Conservation (phyloP, 2,888 invertebrate species). For the Perizoma affinitatum region DNA sequence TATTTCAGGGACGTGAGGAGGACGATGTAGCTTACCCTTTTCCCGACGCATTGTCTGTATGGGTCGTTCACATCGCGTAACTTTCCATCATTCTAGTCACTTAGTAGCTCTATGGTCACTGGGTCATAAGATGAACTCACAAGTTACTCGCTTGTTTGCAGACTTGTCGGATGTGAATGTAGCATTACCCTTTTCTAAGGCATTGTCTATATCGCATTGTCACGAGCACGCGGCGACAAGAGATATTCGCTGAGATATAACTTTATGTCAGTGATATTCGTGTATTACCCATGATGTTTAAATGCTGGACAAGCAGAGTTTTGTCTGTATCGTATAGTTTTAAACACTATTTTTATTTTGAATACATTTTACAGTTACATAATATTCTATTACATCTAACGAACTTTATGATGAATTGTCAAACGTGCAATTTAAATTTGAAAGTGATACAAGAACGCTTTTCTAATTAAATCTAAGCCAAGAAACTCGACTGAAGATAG, state of each 20-base stretch:
- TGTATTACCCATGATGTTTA: conserved; percentile 52
- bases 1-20: conserved; percentile 81
- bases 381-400: no score
- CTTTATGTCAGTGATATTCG: conserved; percentile 76
- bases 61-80: conserved; percentile 56
- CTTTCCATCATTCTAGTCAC: conserved; percentile 26
- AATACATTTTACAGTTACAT: no score
- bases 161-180: conserved; percentile 53
- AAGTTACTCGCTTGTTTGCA: conserved; percentile 38
- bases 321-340: conserved; percentile 13
- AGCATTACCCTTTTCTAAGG: conserved; percentile 76
- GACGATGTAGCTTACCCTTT: conserved; percentile 75
- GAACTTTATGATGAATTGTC: no score
- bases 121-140: conserved; percentile 33
- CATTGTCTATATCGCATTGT: conserved; percentile 82
- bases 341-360: no score
- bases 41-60: conserved; percentile 69
- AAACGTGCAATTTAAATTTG: not conserved
- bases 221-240: conserved; percentile 79
- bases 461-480: conserved; percentile 11
- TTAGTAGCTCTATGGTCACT: conserved; percentile 26
- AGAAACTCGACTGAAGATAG: conserved; percentile 13
- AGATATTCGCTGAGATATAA: conserved; percentile 77
- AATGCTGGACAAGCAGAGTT: conserved; percentile 24
- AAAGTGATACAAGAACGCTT: conserved; percentile 5